A percentile compares a stretch with the other conserved stretches of the same genome.
These are phyloP conservation scores for Harlomillsia oculata DNA, from an alignment of 1,140 invertebrate species.

Conservation along the genomic window DNA sequence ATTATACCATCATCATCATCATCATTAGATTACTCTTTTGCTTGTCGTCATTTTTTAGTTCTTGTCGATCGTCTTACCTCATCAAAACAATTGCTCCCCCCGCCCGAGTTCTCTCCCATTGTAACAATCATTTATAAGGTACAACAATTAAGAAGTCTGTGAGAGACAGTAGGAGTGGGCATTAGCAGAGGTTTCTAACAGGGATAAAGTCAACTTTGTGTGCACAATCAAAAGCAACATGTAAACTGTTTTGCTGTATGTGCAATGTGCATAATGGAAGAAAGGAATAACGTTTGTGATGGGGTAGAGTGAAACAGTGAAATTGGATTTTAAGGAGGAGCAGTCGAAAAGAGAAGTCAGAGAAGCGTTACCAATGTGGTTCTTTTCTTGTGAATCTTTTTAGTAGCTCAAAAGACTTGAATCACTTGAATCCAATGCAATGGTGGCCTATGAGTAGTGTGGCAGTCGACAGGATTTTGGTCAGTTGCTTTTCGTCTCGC, in stretches of 20 bases:
- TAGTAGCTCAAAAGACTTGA: no score
- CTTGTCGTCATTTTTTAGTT: no score
- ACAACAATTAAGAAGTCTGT: neutral
- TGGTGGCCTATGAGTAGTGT: neutral
- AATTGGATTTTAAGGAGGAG: conserved; percentile 2
- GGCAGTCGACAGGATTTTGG: conserved; percentile 9
- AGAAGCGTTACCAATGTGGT: conserved; percentile 2
- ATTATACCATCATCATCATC: no score
- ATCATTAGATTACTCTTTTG: no score
- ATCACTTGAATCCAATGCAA: no score
- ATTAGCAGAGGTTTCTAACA: neutral
- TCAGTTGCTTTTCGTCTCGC: conserved; percentile 14
- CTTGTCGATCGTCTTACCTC: no score
- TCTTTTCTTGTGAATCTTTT: no score
- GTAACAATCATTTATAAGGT: neutral
- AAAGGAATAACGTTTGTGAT: no score
- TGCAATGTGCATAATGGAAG: neutral
- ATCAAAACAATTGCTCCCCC: no score
- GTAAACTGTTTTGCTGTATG: neutral
- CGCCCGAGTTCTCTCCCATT: no score
- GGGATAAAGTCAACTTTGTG: neutral
- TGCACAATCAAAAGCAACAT: neutral
- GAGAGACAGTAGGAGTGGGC: neutral
- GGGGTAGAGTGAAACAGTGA: conserved; percentile 12
- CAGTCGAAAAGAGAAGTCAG: neutral